Evolutionary conservation across 2,797 vertebrate species (phyloP).

Genomic region (Acanthurus tractus): DNA sequence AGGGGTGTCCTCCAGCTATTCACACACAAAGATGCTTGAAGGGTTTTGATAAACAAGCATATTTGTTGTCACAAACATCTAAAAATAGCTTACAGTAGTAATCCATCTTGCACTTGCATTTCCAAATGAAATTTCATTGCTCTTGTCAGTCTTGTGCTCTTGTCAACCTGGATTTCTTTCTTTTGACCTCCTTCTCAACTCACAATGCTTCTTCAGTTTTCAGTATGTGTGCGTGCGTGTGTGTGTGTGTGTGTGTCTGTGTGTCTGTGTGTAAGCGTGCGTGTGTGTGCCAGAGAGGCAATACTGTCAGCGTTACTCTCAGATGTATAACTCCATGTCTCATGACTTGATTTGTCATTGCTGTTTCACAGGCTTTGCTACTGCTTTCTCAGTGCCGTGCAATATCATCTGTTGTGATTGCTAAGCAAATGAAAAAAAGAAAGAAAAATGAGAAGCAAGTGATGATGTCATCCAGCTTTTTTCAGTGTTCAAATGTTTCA

Average conservation of each 20-base stretch:
- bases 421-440: constrained; percentile 91
- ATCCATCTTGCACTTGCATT: constrained; percentile 87
- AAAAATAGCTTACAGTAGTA: constrained; percentile 86
- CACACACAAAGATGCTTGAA: constrained; percentile 87
- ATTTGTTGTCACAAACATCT: constrained; percentile 87
- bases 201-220: constrained; percentile 88
- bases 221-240: constrained; percentile 50
- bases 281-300: constrained; percentile 80
- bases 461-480: constrained; percentile 97
- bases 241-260: constrained; percentile 36
- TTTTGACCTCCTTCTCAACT: constrained; percentile 76
- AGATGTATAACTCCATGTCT: constrained; percentile 90
- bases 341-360: constrained; percentile 87
- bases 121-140: constrained; percentile 86
- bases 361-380: constrained; percentile 88
- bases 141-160: constrained; percentile 85
- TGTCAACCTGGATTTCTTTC: constrained; percentile 77
- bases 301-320: constrained; percentile 88
- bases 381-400: constrained; percentile 95
- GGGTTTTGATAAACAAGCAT: constrained; percentile 89
- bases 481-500: constrained; percentile 98
- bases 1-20: constrained; percentile 89
- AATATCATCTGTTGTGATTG: constrained; percentile 99
- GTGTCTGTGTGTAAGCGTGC: constrained; percentile 29
- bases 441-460: constrained; percentile 90